Evolutionary conservation across 2,797 vertebrate species (phyloP), one percentile per base, ranked within the genome.

Genomic region (Cyprinodon diabolis): DNA sequence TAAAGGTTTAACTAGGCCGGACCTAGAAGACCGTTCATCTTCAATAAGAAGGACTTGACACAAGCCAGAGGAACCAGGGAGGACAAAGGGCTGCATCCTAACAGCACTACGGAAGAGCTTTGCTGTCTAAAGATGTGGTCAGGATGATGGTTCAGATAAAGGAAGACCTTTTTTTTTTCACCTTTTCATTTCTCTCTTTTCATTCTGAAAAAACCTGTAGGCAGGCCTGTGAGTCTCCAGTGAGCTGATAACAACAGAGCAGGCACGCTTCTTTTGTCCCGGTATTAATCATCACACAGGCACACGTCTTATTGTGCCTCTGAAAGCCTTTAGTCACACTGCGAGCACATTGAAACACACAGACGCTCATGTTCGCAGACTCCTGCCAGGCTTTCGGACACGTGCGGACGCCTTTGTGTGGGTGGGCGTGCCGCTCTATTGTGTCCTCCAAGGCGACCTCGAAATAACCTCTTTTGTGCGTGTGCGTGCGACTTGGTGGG

Each of bases 211-310:
- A 62, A 25, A 72, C 0, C 81, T 86, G 82, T 79, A 77, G 79
- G 84, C 69, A 75, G 79, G 84, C 69, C 79, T 83, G 69, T 72
- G 82, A 83, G 85, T 79, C 84, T 84, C 77, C 82, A 83, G 69
- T 80, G 82, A 82, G 80, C 80, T 54, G 84, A 87, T 89, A 88
- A 83, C 88, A 91, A 89, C 52, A 81, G 85, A 91, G 74, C 81
- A 84, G 89, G 87, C 88, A 92, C 84, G 84, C 88, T 76, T 86
- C 85, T 72, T 90, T 91, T 91, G 89, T 90, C 82, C 88, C 30
- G 77, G 84, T 76, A 82, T 88, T 88, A 87, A 81, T 79, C 84
- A 86, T 73, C 58, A 58, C 49, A 6, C 67, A 81, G 43, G 35
- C 87, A 85, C 84, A 80, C 78, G 48, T 73, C 82, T 83, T 45